Evolutionary conservation across 2,888 invertebrate species (phyloP), one percentile per base, ranked within the genome.

Genomic region (Trimorus sp.): DNA sequence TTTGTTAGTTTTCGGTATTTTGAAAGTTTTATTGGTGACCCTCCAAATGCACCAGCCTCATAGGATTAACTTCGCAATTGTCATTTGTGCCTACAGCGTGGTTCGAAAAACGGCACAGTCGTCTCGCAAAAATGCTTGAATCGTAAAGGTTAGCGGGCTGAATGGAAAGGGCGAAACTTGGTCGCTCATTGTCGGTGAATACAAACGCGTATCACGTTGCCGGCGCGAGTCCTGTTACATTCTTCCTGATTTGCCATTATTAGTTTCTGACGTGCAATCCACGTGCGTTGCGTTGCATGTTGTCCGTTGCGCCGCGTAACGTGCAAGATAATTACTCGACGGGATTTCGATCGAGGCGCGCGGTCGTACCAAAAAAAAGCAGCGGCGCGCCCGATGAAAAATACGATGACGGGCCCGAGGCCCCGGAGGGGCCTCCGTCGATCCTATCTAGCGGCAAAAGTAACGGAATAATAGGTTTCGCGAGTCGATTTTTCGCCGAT

Each of bases 291-390:
- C 14, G 40, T 40, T 40, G 65, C 15, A 37, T n/a, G 14, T 42
- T 45, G 54, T 42, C 45, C 40, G 36, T 65, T 66, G 62, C 49
- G 68, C 73, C 68, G 79, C 79, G 78, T 68, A 76, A 68, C 75
- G 45, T 69, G 63, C 62, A 73, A 83, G 79, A 85, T 90, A 90
- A 90, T 90, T 90, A 90, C 90, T 89, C 88, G 89, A 86, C 89
- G 86, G 88, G 88, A 90, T 90, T 89, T 89, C 71, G 90, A 90
- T 90, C 90, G 87, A 83, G 78, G 74, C 86, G 51, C 37, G 56
- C 54, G 59, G 26, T 26, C 26, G 26, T 1, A 1, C 26, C 2
- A 26, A 26, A 26, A 26, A 26, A 26, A 26, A n/a, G n/a, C n/a
- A n/a, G n/a, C 26, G 26, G 26, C 40, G 40, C 69, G 56, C 6